These are phyloP conservation scores for Carassius gibelio DNA, from an alignment of 2,113 vertebrate species.

Conservation along the genomic window DNA sequence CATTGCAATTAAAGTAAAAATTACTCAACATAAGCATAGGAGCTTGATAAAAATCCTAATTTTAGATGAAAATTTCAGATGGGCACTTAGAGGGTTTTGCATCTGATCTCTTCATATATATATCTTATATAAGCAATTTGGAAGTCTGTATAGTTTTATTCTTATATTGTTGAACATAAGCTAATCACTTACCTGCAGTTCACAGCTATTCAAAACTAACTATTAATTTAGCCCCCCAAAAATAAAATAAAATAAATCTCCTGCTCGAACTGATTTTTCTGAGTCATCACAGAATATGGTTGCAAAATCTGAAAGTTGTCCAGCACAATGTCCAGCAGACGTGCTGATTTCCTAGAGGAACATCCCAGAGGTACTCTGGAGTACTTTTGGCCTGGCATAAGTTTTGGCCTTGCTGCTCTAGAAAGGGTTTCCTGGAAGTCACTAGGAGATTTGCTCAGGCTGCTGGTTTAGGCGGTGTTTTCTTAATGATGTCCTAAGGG, in stretches of 20 bases:
- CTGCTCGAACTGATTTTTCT: background rate
- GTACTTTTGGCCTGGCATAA: slow-evolving; percentile 4
- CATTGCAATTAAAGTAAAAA: too few relatives aligned
- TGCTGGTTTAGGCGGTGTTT: slow-evolving; percentile 22
- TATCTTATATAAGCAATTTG: background rate
- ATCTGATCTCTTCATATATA: too few relatives aligned
- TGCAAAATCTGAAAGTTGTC: slow-evolving; percentile 20
- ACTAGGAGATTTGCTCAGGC: slow-evolving; percentile 39
- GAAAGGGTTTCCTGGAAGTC: slow-evolving; percentile 37
- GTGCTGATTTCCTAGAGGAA: slow-evolving; percentile 34
- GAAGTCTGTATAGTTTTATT: background rate
- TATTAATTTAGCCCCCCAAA: background rate
- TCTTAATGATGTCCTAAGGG: slow-evolving; percentile 54
- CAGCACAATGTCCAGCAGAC: slow-evolving; percentile 20
- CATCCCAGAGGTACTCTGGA: slow-evolving; percentile 21
- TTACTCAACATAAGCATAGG: too few relatives aligned
- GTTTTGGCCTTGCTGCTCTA: background rate
- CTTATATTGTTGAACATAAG: background rate
- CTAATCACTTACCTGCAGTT: too few relatives aligned
- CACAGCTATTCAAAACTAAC: background rate
- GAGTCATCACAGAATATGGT: background rate
- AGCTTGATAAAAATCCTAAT: too few relatives aligned
- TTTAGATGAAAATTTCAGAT: too few relatives aligned
- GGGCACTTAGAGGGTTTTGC: too few relatives aligned
- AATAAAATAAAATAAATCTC: background rate